These are phyloP conservation scores for Oryctes rhinoceros DNA, from an alignment of 1,140 invertebrate genomes.

Conservation along the genomic window DNA sequence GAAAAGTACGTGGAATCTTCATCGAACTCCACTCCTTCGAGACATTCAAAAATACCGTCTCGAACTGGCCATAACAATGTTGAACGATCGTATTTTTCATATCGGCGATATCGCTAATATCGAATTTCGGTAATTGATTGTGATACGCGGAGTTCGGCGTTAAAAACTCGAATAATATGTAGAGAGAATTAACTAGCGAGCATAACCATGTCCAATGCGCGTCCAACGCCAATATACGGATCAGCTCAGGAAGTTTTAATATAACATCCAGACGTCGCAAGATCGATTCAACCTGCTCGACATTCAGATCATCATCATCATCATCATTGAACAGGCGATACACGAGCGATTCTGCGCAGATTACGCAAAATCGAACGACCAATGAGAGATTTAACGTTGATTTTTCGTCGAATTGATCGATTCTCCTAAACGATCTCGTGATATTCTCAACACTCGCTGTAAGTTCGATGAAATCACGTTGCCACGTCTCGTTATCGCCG, in stretches of 20 bases:
- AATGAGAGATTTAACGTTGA: not conserved
- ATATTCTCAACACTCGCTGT: conserved; percentile 59
- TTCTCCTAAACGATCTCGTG: conserved; percentile 64
- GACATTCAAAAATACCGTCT: not conserved
- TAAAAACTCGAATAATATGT: conserved; percentile 49
- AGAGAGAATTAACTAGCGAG: conserved; percentile 61
- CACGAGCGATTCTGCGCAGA: conserved; percentile 68
- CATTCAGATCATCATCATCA: conserved; percentile 42
- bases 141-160: not conserved
- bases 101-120: conserved; percentile 55
- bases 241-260: conserved; percentile 59
- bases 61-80: not conserved
- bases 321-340: conserved; percentile 54
- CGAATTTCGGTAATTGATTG: conserved; percentile 52
- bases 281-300: conserved; percentile 48
- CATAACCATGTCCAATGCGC: conserved; percentile 62
- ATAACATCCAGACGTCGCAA: conserved; percentile 62
- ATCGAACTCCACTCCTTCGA: too few species aligned
- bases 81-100: conserved; percentile 49
- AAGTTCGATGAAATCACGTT: conserved; percentile 56
- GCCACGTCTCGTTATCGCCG: not conserved
- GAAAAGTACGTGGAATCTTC: not conserved
- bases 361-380: conserved; percentile 62
- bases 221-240: conserved; percentile 58
- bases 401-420: conserved; percentile 60